A percentile compares a stretch with the other conserved stretches of the same genome.
Evolutionary conservation across 1,140 invertebrate species (phyloP).

Genomic region (Drosophila hydei): DNA sequence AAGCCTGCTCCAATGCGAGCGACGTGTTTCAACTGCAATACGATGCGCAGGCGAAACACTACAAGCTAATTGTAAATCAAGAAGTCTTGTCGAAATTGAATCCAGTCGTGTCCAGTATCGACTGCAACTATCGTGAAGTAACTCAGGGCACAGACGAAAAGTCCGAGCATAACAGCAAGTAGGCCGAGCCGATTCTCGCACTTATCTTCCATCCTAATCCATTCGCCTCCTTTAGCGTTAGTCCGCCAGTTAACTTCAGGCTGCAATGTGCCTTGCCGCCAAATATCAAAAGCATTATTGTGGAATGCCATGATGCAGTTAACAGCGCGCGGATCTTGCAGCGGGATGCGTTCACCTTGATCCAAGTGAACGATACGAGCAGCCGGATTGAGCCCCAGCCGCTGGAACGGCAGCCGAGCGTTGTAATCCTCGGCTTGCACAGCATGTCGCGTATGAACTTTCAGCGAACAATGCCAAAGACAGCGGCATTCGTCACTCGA

Average conservation of each 20-base stretch:
- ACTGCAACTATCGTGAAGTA: slow-evolving; percentile 35
- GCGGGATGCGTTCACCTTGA: slow-evolving; percentile 45
- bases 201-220: too few relatives aligned
- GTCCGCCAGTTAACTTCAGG: not conserved
- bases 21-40: slow-evolving; percentile 29
- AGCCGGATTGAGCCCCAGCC: not conserved
- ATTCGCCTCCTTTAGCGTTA: not conserved
- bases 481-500: slow-evolving; percentile 26
- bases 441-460: slow-evolving; percentile 82
- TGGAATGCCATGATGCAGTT: slow-evolving; percentile 28
- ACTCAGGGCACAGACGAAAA: not conserved
- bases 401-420: slow-evolving; percentile 27
- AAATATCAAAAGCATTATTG: slow-evolving; percentile 25
- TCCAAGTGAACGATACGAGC: slow-evolving; percentile 13
- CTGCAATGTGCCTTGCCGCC: not conserved
- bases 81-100: not conserved
- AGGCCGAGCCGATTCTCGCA: not conserved
- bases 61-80: slow-evolving; percentile 18
- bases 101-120: not conserved
- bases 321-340: slow-evolving; percentile 14
- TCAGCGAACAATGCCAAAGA: slow-evolving; percentile 59
- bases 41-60: slow-evolving; percentile 6
- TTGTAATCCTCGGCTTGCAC: slow-evolving; percentile 55
- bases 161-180: slow-evolving; percentile 5
- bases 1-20: slow-evolving; percentile 17